Percentiles rank a stretch among this genome's conserved stretches.
phyloP scores from a whole-genome alignment of 2,797 vertebrate genomes.

The Rhinoraja longicauda region DNA sequence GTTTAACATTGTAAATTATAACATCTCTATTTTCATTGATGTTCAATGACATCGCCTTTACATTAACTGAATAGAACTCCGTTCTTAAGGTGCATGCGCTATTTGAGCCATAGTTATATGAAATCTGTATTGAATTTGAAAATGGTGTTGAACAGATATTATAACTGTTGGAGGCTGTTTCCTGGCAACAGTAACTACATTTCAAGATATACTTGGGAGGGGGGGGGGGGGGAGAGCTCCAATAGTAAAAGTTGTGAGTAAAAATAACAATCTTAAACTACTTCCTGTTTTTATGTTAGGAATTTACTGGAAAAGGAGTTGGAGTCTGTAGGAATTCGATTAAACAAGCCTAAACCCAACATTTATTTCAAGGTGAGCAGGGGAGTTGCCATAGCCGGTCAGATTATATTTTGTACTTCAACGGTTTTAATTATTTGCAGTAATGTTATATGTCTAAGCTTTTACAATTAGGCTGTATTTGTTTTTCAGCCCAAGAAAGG shows the following conservation, averaged over 20 bases:
- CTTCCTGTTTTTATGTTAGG: conserved; percentile 52
- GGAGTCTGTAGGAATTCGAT: conserved; percentile 91
- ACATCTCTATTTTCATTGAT: not conserved
- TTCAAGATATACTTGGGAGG: not conserved
- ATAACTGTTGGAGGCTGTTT: not conserved
- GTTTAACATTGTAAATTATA: not conserved
- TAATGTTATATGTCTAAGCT: not conserved
- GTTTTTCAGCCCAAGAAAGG: conserved; percentile 85
- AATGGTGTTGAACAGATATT: not conserved
- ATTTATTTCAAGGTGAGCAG: conserved; percentile 93
- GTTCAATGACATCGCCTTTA: not conserved
- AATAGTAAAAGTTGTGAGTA: too few relatives aligned
- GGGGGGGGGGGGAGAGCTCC: too few relatives aligned
- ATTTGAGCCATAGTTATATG: not conserved
- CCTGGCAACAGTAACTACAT: not conserved
- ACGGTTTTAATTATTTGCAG: not conserved
- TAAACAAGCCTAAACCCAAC: conserved; percentile 91
- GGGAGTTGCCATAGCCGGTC: not conserved
- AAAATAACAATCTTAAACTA: not conserved
- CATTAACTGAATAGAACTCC: not conserved
- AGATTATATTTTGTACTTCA: not conserved
- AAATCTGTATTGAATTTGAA: too few relatives aligned
- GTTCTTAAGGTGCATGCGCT: too few relatives aligned
- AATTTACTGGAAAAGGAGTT: conserved; percentile 87
- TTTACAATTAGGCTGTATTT: not conserved